These are phyloP conservation scores for Prionace glauca DNA, from an alignment of 2,797 vertebrate genomes.

Conservation along the genomic window DNA sequence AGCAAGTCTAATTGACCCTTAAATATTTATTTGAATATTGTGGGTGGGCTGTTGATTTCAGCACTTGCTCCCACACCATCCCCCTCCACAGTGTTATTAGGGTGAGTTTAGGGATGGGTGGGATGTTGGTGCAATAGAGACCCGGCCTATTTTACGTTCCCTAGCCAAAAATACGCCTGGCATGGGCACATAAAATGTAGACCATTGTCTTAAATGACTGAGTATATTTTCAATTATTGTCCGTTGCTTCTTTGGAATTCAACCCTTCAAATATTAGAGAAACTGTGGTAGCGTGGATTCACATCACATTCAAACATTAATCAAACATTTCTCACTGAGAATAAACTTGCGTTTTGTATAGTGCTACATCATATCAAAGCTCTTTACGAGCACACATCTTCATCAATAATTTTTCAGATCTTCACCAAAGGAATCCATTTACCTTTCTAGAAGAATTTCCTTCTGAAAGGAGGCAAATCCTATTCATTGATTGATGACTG, in stretches of 20 bases:
- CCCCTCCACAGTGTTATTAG: no score
- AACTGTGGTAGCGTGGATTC: background rate
- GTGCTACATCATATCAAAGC: background rate
- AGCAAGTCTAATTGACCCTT: no score
- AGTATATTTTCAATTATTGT: no score
- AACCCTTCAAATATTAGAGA: background rate
- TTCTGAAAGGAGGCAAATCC: background rate
- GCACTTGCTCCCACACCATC: no score
- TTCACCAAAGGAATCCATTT: background rate
- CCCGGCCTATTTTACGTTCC: no score
- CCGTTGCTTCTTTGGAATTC: background rate
- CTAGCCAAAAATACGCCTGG: no score
- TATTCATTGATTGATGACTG: background rate
- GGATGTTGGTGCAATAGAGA: no score
- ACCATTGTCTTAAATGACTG: background rate
- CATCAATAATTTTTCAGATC: background rate
- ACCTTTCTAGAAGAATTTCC: background rate
- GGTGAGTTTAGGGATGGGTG: no score
- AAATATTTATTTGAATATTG: no score
- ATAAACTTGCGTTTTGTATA: background rate
- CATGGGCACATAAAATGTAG: no score
- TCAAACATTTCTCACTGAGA: background rate
- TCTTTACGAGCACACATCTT: background rate
- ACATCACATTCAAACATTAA: background rate
- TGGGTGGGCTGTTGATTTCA: no score